Base-by-base conservation (phyloP, 1,140 invertebrate species). In the Dendrolimus kikuchii region DNA sequence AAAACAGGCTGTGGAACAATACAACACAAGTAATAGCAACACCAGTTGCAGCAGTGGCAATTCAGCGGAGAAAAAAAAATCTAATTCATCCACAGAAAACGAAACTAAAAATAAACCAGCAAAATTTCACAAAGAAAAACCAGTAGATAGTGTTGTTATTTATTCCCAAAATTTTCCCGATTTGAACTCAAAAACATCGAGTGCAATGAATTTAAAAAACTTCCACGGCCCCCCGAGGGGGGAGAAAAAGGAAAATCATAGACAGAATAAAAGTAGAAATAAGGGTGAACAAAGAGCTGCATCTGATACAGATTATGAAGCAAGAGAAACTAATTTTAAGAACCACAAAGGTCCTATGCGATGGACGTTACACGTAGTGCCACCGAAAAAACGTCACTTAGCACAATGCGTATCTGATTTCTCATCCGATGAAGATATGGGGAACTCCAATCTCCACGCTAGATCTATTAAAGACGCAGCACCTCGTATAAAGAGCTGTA, bases 111-210 rank as follows among this genome's bases (percentile, higher is more conserved):
- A 57, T 41, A 74, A 69, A 10, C 64, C 70, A 48, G 53, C 65
- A 74, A 82, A 81, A 70, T 78, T 71, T 72, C 76, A 77, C 57
- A 80, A 77, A 61, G 77, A 80, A 40, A 78, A 78, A 60, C 58
- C 72, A 36, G 71, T 84, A 0, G 78, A 81, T 48, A 84, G 81
- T 43, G 78, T 84, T 40, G 74, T 82, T 5, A 81, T 84, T 58
- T 82, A 86, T 46, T 86, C 83, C 0, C 81, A 84, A 57, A 86
- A 86, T 66, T 84, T 86, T 77, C 79, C 81, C 10, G 83, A 83
- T 51, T 65, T 84, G 6, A 80, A 77, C 50, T 55, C 68, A n/a
- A 83, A 76, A 60, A 74, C 74, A 23, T 74, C 78, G 51, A 80
- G 72, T 72, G 69, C 74, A 38, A 71, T 64, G 59, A 81, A 78